Percentiles rank a stretch among this genome's conserved stretches.
phyloP scores from a whole-genome alignment of 2,113 vertebrate species.

The Thermophis baileyi region DNA sequence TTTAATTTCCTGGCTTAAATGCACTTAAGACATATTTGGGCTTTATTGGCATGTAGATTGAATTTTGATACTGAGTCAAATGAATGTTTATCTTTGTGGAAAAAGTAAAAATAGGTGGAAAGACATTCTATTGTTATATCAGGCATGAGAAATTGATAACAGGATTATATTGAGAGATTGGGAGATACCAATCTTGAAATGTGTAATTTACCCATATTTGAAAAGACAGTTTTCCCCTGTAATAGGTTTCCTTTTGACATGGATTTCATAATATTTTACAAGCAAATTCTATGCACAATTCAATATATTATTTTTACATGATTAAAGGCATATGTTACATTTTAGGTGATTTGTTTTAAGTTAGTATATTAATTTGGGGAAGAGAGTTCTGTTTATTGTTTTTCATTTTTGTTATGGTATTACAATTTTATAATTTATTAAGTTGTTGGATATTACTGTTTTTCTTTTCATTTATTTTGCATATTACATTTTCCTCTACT shows the following conservation, averaged over 20 bases:
- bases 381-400: not conserved
- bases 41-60: not conserved
- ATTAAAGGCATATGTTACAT: not conserved
- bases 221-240: not conserved
- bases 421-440: not conserved
- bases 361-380: not conserved
- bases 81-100: not conserved
- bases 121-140: not conserved
- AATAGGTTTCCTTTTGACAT: not conserved
- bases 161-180: not conserved
- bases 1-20: not conserved
- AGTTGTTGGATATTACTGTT: not conserved
- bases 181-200: not conserved
- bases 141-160: not conserved
- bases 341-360: not conserved
- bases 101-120: not conserved
- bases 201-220: not conserved
- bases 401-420: not conserved
- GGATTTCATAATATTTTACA: not conserved
- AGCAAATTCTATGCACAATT: not conserved
- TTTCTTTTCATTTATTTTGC: not conserved
- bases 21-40: not conserved
- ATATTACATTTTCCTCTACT: not conserved
- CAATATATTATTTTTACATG: not conserved
- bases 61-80: not conserved